A percentile compares a stretch with the other conserved stretches of the same genome.
These are phyloP conservation scores for Labeo catla DNA, from an alignment of 2,113 vertebrate species.

Conservation along the genomic window DNA sequence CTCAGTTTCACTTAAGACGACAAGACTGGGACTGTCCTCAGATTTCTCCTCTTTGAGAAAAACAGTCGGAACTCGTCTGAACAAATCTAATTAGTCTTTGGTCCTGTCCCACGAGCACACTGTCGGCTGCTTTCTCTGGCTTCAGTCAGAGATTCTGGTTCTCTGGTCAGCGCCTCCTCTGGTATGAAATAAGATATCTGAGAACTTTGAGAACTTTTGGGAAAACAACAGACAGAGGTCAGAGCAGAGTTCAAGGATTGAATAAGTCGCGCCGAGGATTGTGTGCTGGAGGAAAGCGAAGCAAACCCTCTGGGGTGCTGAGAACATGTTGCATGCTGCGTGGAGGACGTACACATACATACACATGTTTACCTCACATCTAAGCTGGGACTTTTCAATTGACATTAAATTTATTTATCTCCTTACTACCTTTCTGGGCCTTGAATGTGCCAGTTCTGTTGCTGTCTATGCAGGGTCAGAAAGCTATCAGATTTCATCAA, in stretches of 20 bases:
- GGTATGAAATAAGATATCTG: slow-evolving; percentile 58
- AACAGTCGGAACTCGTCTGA: slow-evolving; percentile 48
- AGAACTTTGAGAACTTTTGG: slow-evolving; percentile 43
- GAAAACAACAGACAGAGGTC: slow-evolving; percentile 49
- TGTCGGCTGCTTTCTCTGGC: slow-evolving; percentile 9
- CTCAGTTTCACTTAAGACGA: slow-evolving; percentile 36
- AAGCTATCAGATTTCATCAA: too few species aligned
- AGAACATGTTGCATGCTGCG: neutral
- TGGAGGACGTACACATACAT: neutral
- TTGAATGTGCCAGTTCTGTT: too few species aligned
- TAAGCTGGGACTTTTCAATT: too few species aligned
- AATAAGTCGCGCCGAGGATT: slow-evolving; percentile 45
- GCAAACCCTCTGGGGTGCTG: neutral
- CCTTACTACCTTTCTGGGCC: too few species aligned
- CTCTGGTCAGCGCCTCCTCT: slow-evolving; percentile 31
- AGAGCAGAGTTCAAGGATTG: slow-evolving; percentile 42
- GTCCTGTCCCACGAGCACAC: slow-evolving; percentile 43
- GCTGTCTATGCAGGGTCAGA: too few species aligned
- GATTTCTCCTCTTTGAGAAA: slow-evolving; percentile 46
- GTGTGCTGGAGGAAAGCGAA: slow-evolving; percentile 24
- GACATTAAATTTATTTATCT: too few species aligned
- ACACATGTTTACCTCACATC: neutral
- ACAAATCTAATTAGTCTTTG: slow-evolving; percentile 59
- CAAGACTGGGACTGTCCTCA: slow-evolving; percentile 27
- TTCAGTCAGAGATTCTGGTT: slow-evolving; percentile 29